These are phyloP conservation scores for Ornithorhynchus anatinus DNA, from an alignment of 2,113 vertebrate genomes.

Conservation along the genomic window DNA sequence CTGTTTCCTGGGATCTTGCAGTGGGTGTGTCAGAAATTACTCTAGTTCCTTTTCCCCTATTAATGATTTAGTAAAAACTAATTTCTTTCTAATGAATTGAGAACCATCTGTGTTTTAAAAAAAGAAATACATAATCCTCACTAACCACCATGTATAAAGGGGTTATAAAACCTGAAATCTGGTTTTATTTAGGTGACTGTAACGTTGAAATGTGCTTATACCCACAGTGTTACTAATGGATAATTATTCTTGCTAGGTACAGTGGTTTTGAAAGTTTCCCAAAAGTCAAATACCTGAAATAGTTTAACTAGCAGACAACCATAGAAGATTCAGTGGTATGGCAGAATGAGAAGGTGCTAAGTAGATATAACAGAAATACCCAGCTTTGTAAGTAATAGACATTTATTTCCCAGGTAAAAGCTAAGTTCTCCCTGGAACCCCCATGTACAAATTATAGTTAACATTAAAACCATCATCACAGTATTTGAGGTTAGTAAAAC, in stretches of 20 bases:
- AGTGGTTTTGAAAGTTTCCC: neutral
- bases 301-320: neutral
- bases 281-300: neutral
- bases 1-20: too few species aligned
- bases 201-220: neutral
- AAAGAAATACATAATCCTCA: too few species aligned
- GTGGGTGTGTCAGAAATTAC: too few species aligned
- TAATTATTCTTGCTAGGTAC: neutral
- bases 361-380: conserved; percentile 47
- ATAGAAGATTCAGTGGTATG: neutral
- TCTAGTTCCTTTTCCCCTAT: neutral
- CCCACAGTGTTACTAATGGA: too few species aligned
- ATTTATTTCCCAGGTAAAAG: conserved; percentile 54
- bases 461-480: conserved; percentile 77
- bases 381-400: conserved; percentile 31
- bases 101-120: neutral
- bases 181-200: neutral
- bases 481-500: conserved; percentile 83
- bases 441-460: conserved; percentile 71
- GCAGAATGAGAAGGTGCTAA: neutral
- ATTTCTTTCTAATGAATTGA: neutral
- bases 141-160: neutral
- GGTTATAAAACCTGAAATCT: neutral
- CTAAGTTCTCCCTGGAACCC: conserved; percentile 67
- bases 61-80: neutral